Base-by-base conservation (phyloP, 1,140 invertebrate genomes). In the Apocrypta bakeri region DNA sequence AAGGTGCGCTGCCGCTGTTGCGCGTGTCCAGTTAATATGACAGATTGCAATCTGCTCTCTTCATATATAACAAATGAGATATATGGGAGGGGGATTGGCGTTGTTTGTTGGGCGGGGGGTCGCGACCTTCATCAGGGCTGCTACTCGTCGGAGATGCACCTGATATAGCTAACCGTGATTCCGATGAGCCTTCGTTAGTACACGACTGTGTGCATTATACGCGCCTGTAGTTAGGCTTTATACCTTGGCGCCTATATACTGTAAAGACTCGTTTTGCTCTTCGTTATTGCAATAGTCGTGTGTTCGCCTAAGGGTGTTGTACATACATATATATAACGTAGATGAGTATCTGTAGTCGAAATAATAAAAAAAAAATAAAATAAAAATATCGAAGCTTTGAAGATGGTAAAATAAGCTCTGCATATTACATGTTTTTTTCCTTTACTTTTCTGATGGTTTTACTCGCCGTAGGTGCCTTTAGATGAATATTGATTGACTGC, bases 11-110 rank as follows among this genome's bases (percentile, higher is more conserved):
- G 48, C 48, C 17, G 79, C 42, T 79, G 77, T 48, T 56, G 33
- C 79, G 86, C 87, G 86, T 87, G 87, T 85, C 87, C 83, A 68
- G 79, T 85, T 87, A 87, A 89, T 88, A 89, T 88, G 88, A 89
- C 86, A 85, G 88, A 89, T 88, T 86, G 86, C 86, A 88, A 88
- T 88, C 86, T 88, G 79, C 69, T 25, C 63, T 66, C 48, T 56
- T 56, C 48, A 6, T n/a, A 56, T 48, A 48, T 56, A 56, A 56
- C 21, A 21, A 56, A 56, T 56, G 48, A 17, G 48, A 21, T 56
- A 17, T 56, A 37, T n/a, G 48, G 48, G 48, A 56, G 21, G 48
- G 48, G 48, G 48, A 21, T 56, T 56, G 48, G 17, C 48, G 48
- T 56, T 56, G 48, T 56, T 56, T 56, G 48, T 21, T 56, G 48